These are phyloP conservation scores for Brachionus plicatilis DNA, from an alignment of 1,140 invertebrate genomes.

Conservation along the genomic window DNA sequence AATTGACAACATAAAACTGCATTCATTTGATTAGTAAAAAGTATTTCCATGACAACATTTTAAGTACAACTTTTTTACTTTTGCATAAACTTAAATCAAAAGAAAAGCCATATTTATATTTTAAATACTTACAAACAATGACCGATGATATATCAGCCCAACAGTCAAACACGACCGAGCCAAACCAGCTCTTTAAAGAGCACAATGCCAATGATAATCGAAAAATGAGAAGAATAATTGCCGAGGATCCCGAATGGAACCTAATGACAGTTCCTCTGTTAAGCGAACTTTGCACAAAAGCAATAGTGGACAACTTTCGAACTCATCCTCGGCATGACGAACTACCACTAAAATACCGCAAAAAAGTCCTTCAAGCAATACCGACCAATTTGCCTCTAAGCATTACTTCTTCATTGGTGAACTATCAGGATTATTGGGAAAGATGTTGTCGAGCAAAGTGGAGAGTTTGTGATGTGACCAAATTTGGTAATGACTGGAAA, in stretches of 20 bases:
- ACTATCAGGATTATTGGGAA: constrained; percentile 55
- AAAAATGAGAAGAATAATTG: constrained; percentile 56
- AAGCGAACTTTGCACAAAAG: constrained; percentile 49
- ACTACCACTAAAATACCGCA: constrained; percentile 49
- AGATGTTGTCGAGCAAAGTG: constrained; percentile 46
- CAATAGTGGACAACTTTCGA: constrained; percentile 54
- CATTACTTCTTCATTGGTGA: constrained; percentile 51
- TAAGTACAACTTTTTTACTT: not conserved
- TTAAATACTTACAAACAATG: not conserved
- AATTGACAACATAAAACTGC: not conserved
- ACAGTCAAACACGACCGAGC: not conserved
- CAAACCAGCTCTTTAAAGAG: constrained; percentile 44
- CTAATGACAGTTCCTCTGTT: constrained; percentile 55
- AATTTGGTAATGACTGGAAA: constrained; percentile 53
- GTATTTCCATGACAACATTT: not conserved
- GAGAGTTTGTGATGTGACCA: constrained; percentile 53
- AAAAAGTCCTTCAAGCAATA: constrained; percentile 50
- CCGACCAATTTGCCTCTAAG: constrained; percentile 52
- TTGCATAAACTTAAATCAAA: not conserved
- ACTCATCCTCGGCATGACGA: constrained; percentile 47
- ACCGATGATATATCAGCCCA: not conserved
- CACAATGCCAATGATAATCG: constrained; percentile 51
- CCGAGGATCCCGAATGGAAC: constrained; percentile 56
- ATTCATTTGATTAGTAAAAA: not conserved
- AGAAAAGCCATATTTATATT: not conserved